These are phyloP conservation scores for Zaprionus nigranus DNA, from an alignment of 1,140 invertebrate genomes.

Conservation along the genomic window DNA sequence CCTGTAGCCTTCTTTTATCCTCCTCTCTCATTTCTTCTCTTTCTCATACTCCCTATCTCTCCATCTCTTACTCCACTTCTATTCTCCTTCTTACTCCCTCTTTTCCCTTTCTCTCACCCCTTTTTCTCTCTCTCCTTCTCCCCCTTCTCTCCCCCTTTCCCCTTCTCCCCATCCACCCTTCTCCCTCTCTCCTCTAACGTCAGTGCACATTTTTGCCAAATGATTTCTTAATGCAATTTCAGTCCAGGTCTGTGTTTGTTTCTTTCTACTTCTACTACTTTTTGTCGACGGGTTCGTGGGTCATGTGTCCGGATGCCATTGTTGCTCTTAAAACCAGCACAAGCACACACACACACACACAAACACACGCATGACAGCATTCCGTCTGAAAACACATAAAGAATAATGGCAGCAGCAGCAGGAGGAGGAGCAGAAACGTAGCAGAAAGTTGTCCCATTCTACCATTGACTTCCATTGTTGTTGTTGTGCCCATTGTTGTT, in stretches of 20 bases:
- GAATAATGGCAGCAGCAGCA: constrained; percentile 56
- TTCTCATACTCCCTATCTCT: too few species aligned
- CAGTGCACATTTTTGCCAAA: constrained; percentile 57
- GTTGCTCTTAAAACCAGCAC: constrained; percentile 53
- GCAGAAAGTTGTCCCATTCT: constrained; percentile 27
- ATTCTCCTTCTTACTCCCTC: too few species aligned
- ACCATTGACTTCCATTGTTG: not conserved
- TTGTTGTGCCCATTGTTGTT: constrained; percentile 6
- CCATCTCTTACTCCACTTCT: too few species aligned
- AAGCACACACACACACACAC: constrained; percentile 21
- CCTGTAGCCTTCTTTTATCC: too few species aligned
- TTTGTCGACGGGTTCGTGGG: constrained; percentile 10
- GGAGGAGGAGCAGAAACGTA: too few species aligned
- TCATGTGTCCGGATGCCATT: constrained; percentile 51
- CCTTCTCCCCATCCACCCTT: not conserved
- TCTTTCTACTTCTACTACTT: constrained; percentile 15
- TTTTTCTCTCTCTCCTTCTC: not conserved
- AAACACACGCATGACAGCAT: constrained; percentile 15
- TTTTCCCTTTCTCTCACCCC: not conserved
- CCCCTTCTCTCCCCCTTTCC: not conserved
- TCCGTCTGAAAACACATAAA: constrained; percentile 64
- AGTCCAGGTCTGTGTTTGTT: constrained; percentile 20
- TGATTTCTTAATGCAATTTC: constrained; percentile 81
- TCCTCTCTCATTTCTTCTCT: too few species aligned
- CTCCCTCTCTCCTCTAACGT: not conserved